Percentiles rank a stretch among this genome's conserved stretches.
These are phyloP conservation scores for Chaetophractus vellerosus DNA, from an alignment of 2,797 vertebrate genomes.

Conservation along the genomic window DNA sequence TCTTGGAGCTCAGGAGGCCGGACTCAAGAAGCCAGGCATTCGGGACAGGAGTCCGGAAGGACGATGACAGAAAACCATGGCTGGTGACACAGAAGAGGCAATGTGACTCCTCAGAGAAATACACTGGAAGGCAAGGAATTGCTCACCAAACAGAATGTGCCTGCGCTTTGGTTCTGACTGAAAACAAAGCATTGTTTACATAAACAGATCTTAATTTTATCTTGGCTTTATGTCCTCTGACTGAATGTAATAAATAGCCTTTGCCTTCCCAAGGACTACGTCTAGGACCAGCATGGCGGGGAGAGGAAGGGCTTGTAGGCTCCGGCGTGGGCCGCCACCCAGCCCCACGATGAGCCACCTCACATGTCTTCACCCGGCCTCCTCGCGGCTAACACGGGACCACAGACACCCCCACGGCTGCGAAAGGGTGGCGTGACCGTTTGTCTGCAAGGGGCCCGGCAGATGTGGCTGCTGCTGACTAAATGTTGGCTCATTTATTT, in stretches of 20 bases:
- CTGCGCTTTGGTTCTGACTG: background rate
- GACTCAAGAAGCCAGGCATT: background rate
- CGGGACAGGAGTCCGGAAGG: background rate
- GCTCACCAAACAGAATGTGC: background rate
- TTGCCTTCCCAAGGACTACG: background rate
- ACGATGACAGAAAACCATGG: background rate
- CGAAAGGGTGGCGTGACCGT: rapidly evolving
- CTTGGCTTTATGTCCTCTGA: background rate
- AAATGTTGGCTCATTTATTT: background rate
- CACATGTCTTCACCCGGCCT: rapidly evolving
- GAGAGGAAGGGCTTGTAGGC: background rate
- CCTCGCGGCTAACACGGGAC: background rate
- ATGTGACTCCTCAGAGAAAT: background rate
- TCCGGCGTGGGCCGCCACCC: background rate
- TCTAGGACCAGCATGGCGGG: background rate
- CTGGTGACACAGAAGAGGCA: background rate
- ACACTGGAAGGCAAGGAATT: background rate
- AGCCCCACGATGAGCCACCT: background rate
- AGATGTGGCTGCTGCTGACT: background rate
- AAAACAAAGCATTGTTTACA: constrained; percentile 29
- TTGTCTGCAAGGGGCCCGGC: background rate
- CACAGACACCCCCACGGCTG: background rate
- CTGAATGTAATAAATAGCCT: background rate
- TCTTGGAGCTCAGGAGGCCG: background rate
- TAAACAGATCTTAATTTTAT: background rate